A percentile compares a stretch with the other conserved stretches of the same genome.
These are phyloP conservation scores for Triops longicaudatus DNA, from an alignment of 1,140 invertebrate species.

Conservation along the genomic window DNA sequence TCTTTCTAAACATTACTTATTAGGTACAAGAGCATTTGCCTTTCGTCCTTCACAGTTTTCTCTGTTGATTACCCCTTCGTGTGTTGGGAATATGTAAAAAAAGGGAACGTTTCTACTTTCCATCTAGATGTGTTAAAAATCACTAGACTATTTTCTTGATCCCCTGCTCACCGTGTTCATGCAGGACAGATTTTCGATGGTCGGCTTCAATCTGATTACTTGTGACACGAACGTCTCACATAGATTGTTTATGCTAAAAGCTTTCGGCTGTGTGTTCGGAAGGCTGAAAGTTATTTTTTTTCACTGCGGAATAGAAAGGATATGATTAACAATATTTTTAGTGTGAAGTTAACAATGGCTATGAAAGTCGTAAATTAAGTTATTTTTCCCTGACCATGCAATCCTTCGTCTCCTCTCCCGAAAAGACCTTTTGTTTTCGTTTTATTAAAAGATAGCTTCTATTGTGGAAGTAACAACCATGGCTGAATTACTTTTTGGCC, in stretches of 20 bases:
- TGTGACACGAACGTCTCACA: too few species aligned
- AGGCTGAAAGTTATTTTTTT: not conserved
- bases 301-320: not conserved
- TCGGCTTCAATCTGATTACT: too few species aligned
- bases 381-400: conserved; percentile 3
- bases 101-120: too few species aligned
- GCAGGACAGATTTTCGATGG: too few species aligned
- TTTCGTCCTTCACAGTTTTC: not conserved
- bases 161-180: too few species aligned
- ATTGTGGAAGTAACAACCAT: not conserved
- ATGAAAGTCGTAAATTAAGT: not conserved
- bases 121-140: too few species aligned
- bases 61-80: not conserved
- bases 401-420: not conserved
- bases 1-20: not conserved
- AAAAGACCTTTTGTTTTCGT: not conserved
- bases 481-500: not conserved
- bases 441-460: not conserved
- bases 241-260: not conserved
- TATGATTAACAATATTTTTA: not conserved
- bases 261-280: not conserved
- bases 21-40: not conserved
- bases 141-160: too few species aligned
- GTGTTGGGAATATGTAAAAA: not conserved
- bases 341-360: not conserved